Base-by-base conservation (phyloP, 2,113 vertebrate species). In the Lucifuga dentata region DNA sequence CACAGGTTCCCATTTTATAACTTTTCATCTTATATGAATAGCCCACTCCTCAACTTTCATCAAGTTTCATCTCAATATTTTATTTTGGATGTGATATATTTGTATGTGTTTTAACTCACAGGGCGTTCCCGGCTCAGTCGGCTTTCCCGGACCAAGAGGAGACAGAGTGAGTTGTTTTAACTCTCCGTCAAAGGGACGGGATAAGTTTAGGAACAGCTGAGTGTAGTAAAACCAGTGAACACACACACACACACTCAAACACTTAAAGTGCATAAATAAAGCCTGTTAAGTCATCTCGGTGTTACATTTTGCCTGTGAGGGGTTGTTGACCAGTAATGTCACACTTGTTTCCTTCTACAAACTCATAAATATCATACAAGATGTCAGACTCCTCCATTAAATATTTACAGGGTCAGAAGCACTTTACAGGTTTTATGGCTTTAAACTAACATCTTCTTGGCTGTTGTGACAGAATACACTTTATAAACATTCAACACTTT, bases 1-100 rank as follows among this genome's bases (percentile, higher is more conserved):
- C 83, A 92, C 90, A 92, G 90, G 90, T 92, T 92, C 90, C 90
- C 89, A 88, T 90, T 86, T 85, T 85, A 86, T 88, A 86, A 78
- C 69, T 90, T 84, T 80, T 86, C 45, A 73, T 70, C 53, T 68
- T 24, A 46, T 66, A 20, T 59, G 12, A 20, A 68, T 52, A 39
- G 5, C 40, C 21, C n/a, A 10, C 57, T 62, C 33, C 40, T 15
- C 15, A 20, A 35, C 13, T 35, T 29, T 33, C 10, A 26, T 45
- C 9, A 11, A 15, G n/a, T n/a, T 3, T 26, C 39, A 53, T 40
- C 8, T 63, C 11, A 24, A 41, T 6, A 39, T n/a, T 68, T 61
- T 10, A 21, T 1, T 52, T 44, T 59, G n/a, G 32, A 51, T 8
- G 11, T 26, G 43, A 38, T 43, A 44, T n/a, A 11, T 11, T 11